Evolutionary conservation across 2,113 vertebrate genomes (phyloP).

Genomic region (Cottus gobio): DNA sequence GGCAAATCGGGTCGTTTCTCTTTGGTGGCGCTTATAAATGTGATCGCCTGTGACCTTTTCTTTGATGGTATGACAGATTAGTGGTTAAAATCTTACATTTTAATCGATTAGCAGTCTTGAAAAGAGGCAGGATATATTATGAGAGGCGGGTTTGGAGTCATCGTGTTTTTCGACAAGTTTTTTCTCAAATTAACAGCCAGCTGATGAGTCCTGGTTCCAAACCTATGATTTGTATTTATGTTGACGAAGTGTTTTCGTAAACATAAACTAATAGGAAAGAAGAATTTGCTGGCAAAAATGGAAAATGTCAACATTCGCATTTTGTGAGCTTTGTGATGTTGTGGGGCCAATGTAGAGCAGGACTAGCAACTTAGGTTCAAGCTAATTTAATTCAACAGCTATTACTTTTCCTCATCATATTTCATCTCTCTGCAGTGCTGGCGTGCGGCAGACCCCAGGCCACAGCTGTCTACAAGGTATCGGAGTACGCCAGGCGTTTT

Average conservation of each 20-base stretch:
- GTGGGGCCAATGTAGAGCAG: too few species aligned
- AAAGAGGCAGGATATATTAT: background rate
- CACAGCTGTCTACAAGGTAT: slow-evolving; percentile 97
- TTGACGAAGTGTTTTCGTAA: background rate
- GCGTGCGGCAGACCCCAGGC: slow-evolving; percentile 97
- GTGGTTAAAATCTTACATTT: background rate
- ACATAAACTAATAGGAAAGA: background rate
- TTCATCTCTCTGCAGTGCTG: slow-evolving; percentile 83
- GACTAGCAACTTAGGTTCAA: too few species aligned
- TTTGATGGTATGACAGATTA: slow-evolving; percentile 21
- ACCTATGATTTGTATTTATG: background rate
- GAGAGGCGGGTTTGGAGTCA: background rate
- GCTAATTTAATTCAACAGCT: background rate
- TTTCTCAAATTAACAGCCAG: background rate
- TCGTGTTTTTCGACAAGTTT: too few species aligned
- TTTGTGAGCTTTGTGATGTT: background rate
- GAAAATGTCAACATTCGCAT: background rate
- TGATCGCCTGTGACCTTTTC: background rate
- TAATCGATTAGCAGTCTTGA: background rate
- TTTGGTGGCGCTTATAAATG: background rate
- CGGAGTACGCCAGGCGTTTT: slow-evolving; percentile 94
- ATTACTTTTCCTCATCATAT: background rate
- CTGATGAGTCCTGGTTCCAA: background rate
- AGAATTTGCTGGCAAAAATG: background rate
- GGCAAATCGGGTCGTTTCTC: slow-evolving; percentile 1